These are phyloP conservation scores for Meandrusa payeni DNA, from an alignment of 2,888 invertebrate species.

Conservation along the genomic window DNA sequence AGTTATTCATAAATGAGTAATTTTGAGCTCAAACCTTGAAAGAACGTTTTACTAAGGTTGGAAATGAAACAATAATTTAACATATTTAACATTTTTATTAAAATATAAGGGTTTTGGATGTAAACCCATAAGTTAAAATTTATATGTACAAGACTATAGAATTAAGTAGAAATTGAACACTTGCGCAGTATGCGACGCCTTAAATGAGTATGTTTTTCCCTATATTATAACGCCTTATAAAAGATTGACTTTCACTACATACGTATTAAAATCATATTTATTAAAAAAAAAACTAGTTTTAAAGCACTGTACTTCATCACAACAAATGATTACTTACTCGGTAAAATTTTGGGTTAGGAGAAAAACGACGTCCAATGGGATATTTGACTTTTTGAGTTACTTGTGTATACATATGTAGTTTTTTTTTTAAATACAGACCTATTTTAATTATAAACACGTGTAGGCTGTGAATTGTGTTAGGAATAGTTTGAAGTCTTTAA, in stretches of 20 bases:
- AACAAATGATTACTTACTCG: conserved; percentile 2
- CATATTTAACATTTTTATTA: conserved; percentile 36
- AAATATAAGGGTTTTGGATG: conserved; percentile 26
- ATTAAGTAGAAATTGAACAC: conserved; percentile 32
- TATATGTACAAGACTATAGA: conserved; percentile 68
- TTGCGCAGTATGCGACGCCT: conserved; percentile 13
- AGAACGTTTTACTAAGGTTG: too few species aligned
- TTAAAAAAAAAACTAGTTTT: conserved; percentile 11
- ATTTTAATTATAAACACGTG: conserved; percentile 4
- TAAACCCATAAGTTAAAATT: conserved; percentile 32
- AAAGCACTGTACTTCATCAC: conserved; percentile 9
- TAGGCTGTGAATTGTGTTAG: conserved; percentile 9
- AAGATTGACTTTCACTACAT: conserved; percentile 15
- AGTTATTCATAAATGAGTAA: too few species aligned
- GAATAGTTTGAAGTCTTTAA: conserved; percentile 23
- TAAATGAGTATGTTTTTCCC: conserved; percentile 11
- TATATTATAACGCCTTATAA: conserved; percentile 10
- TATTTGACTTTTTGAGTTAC: too few species aligned
- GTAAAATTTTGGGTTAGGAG: neutral
- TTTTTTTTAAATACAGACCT: too few species aligned
- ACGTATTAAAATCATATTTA: conserved; percentile 6
- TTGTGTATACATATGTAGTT: too few species aligned
- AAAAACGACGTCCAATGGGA: conserved; percentile 2
- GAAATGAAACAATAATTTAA: conserved; percentile 19
- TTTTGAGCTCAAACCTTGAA: too few species aligned